These are phyloP conservation scores for Scaptomyza pallida DNA, from an alignment of 1,140 invertebrate species.

Conservation along the genomic window DNA sequence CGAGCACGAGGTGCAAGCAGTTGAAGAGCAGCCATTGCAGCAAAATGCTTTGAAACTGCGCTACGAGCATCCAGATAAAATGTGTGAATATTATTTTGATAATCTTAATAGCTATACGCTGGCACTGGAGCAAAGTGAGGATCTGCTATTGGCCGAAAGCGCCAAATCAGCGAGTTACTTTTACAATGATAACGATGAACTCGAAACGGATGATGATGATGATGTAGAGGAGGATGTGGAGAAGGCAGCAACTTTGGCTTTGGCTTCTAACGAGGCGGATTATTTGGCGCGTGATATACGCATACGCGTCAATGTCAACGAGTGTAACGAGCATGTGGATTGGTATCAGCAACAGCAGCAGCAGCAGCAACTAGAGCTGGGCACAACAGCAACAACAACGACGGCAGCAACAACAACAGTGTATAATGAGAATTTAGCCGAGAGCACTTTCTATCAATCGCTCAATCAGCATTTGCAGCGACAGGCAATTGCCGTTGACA, in stretches of 20 bases:
- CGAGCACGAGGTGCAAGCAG: conserved; percentile 1
- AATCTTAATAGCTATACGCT: conserved; percentile 69
- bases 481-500: conserved; percentile 50
- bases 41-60: conserved; percentile 57
- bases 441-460: conserved; percentile 82
- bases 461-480: conserved; percentile 81
- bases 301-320: conserved; percentile 71
- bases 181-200: conserved; percentile 44
- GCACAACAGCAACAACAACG: not conserved
- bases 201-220: conserved; percentile 4
- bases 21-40: conserved; percentile 1
- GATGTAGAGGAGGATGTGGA: conserved; percentile 8
- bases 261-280: conserved; percentile 49
- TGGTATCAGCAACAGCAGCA: conserved; percentile 50
- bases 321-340: conserved; percentile 62
- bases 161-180: conserved; percentile 64
- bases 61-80: conserved; percentile 82
- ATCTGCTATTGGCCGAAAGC: conserved; percentile 70
- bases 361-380: not conserved
- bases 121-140: conserved; percentile 66
- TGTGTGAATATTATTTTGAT: conserved; percentile 81
- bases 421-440: conserved; percentile 81
- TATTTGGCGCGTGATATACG: conserved; percentile 66
- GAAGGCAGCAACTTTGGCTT: conserved; percentile 8
- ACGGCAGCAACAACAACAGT: conserved; percentile 28